Evolutionary conservation across 2,113 vertebrate species (phyloP), one percentile per base, ranked within the genome.

Genomic region (Psilopogon haemacephalus): DNA sequence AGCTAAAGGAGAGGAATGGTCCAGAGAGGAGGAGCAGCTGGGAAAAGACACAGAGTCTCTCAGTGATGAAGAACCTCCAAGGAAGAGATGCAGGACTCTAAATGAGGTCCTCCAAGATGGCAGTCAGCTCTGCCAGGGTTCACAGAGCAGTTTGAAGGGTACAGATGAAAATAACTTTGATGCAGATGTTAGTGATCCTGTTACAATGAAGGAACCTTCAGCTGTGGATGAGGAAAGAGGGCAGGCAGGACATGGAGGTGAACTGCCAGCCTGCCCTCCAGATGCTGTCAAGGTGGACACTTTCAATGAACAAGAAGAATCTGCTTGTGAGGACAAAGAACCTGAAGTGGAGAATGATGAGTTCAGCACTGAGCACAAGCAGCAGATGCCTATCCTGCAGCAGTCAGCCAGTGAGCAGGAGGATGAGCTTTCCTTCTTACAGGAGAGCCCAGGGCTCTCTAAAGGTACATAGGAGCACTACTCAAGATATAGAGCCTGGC

Each of bases 391-490:
- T 13, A 7, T 4, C 3, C 54, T 80, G 38, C 42, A 89, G 28
- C 84, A 68, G 52, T 26, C 79, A 4, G 46, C 76, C 72, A 75
- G 13, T 13, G 96, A 96, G 40, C 97, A 89, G 44, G 71, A 48
- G 13, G 63, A 86, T 56, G 89, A 74, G 30, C 75, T 78, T 69
- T 59, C 69, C 52, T 82, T 60, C 44, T 55, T 64, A 20, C 79
- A 83, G 11, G 97, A 97, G 81, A 96, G 86, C 42, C 64, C 65
- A 10, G 97, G 89, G 75, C 64, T 81, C 56, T 76, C 90, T 84
- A 93, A 86, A 96, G 97, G 97, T 98, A 97, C 1, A 30, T 64
- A 75, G 74, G 59, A 78, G 19, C 20, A 28, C 50, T 59, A 6
- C 52, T 50, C 63, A 15, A 40, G 64, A 72, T 56, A n/a, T 8